Evolutionary conservation across 2,797 vertebrate genomes (phyloP).

Genomic region (Sebastes reedi): DNA sequence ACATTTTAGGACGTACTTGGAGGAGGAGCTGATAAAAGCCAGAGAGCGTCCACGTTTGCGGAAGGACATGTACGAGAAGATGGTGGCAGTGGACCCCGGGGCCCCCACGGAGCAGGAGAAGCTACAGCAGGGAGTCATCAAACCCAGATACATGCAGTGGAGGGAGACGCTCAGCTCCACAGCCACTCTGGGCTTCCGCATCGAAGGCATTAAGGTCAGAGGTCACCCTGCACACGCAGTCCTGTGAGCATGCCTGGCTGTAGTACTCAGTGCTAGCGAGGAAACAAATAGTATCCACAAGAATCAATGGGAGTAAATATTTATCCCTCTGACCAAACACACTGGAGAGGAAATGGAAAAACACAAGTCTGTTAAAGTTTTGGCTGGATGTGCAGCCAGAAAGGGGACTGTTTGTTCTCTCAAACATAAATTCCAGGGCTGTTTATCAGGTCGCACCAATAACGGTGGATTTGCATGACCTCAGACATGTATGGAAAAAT

Average conservation of each 20-base stretch:
- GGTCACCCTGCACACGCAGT: not conserved
- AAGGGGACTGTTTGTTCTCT: constrained; percentile 37
- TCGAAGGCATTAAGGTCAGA: constrained; percentile 92
- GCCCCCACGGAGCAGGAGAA: constrained; percentile 88
- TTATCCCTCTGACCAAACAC: constrained; percentile 21
- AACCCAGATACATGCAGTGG: constrained; percentile 96
- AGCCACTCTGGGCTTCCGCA: constrained; percentile 90
- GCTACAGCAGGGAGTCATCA: constrained; percentile 85
- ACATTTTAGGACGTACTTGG: constrained; percentile 88
- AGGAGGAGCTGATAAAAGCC: constrained; percentile 90
- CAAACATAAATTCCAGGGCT: constrained; percentile 10
- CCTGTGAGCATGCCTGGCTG: not conserved
- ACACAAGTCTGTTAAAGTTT: not conserved
- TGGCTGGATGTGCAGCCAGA: constrained; percentile 3
- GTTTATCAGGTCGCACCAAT: constrained; percentile 4
- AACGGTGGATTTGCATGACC: constrained; percentile 37
- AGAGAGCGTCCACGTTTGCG: constrained; percentile 85
- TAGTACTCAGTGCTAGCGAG: not conserved
- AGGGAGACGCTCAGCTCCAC: constrained; percentile 92
- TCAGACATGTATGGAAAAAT: constrained; percentile 1
- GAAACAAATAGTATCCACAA: constrained; percentile 26
- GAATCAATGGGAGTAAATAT: constrained; percentile 36
- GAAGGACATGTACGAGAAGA: constrained; percentile 93
- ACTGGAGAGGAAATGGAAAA: constrained; percentile 4
- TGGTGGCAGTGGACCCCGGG: constrained; percentile 89